Base-by-base conservation (phyloP, 1,140 invertebrate species). In the Drosophila insularis region DNA sequence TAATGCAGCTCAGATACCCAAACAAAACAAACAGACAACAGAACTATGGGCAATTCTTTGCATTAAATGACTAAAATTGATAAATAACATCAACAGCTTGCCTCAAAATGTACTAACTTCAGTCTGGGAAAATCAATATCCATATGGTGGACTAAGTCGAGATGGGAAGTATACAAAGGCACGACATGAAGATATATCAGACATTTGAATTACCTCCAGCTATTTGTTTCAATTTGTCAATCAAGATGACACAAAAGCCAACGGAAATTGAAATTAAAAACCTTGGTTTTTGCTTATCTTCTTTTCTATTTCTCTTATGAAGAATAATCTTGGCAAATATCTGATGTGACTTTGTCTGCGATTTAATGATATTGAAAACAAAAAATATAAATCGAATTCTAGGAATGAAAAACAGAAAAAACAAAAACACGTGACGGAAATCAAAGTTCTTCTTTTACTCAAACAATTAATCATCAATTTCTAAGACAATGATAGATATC, bases 161-260 rank as follows among this genome's bases (percentile, higher is more conserved):
- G 43, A 46, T 17, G 17, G 8, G n/a, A n/a, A 4, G 13, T 21
- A 21, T 21, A 21, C 21, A 32, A 6, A 35, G 54, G 54, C 54
- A 56, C 17, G 13, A 19, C 54, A 8, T 32, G 54, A 6, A 3
- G n/a, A 17, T 27, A 56, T 35, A 14, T 56, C 31, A 56, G 23
- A 35, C 55, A 58, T 58, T 58, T 35, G 55, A 58, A 35, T 58
- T 58, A 58, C 32, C 55, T 58, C 7, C 55, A 58, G 55, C 55
- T 58, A 58, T 58, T 58, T 58, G 55, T 58, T 58, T 58, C 55
- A 58, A 58, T 58, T 58, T 58, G 55, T 58, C 55, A 58, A 58
- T 58, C 55, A 58, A 58, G 55, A 58, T 58, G 55, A 58, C 55
- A 58, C 55, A 58, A 58, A 58, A 35, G 55, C 31, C 55, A 58